These are phyloP conservation scores for Bovichtus variegatus DNA, from an alignment of 2,797 vertebrate genomes.

Conservation along the genomic window DNA sequence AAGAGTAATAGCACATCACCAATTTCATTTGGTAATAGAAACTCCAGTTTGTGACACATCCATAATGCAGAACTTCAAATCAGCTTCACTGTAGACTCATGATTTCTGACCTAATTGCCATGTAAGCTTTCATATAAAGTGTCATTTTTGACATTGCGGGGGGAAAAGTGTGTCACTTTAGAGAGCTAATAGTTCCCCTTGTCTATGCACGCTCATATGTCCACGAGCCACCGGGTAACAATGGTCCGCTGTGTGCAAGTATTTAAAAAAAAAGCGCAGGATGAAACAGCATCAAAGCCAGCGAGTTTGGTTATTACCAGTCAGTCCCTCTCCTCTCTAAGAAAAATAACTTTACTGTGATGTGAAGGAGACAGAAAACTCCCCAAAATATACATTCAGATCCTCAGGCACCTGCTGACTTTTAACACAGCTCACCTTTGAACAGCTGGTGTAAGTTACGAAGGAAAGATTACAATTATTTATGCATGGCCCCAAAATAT, in stretches of 20 bases:
- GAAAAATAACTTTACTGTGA: neutral
- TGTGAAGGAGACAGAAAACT: neutral
- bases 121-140: conserved; percentile 11
- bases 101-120: neutral
- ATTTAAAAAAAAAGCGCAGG: neutral
- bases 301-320: neutral
- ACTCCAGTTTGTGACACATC: conserved; percentile 14
- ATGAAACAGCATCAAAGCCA: neutral
- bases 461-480: conserved; percentile 4
- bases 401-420: conserved; percentile 24
- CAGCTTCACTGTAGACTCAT: neutral
- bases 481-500: conserved; percentile 31
- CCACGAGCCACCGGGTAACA: neutral
- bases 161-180: neutral
- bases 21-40: conserved; percentile 27
- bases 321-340: neutral
- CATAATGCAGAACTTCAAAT: conserved; percentile 5
- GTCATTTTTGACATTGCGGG: conserved; percentile 7
- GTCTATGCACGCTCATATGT: conserved; percentile 36
- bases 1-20: conserved; percentile 64
- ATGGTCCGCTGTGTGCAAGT: neutral
- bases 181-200: conserved; percentile 5
- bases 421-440: neutral
- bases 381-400: neutral
- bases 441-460: conserved; percentile 25